Percentiles rank a stretch among this genome's conserved stretches.
Conservation (phyloP, 2,888 invertebrate genomes). For the Odontocerum albicorne region DNA sequence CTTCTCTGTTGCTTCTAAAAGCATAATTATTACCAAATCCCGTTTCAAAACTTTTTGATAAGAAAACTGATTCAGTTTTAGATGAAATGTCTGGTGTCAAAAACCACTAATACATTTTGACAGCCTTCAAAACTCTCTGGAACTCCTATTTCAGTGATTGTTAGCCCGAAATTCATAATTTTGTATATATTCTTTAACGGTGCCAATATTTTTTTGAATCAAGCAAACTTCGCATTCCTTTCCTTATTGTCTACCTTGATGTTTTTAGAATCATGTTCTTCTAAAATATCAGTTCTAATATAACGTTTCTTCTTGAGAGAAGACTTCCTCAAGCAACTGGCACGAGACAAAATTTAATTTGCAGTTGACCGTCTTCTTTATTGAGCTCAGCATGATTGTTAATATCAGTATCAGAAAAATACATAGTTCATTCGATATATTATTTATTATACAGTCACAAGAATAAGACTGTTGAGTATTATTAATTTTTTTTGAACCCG, state of each 20-base stretch:
- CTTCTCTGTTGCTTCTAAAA: conserved; percentile 15
- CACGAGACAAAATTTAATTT: conserved; percentile 64
- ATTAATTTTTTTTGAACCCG: conserved; percentile 54
- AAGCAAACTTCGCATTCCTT: conserved; percentile 50
- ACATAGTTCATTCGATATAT: conserved; percentile 63
- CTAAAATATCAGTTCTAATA: conserved; percentile 68
- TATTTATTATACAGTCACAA: conserved; percentile 65
- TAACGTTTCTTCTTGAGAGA: conserved; percentile 65
- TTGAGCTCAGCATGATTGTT: conserved; percentile 52
- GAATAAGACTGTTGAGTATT: conserved; percentile 66
- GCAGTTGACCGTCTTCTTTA: conserved; percentile 48
- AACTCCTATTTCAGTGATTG: conserved; percentile 73
- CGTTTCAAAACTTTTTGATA: conserved; percentile 66
- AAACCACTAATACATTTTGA: conserved; percentile 62
- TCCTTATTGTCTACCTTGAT: conserved; percentile 47
- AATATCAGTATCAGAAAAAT: conserved; percentile 67
- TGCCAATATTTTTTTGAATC: conserved; percentile 71
- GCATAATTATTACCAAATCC: conserved; percentile 42
- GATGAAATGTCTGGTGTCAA: conserved; percentile 57
- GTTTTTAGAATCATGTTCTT: conserved; percentile 61
- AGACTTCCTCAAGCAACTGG: conserved; percentile 65
- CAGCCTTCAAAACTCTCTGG: conserved; percentile 81
- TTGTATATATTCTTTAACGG: conserved; percentile 70
- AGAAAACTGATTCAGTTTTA: conserved; percentile 44
- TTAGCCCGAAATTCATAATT: conserved; percentile 66